Percentiles rank a stretch among this genome's conserved stretches.
Conservation (phyloP, 2,797 vertebrate species). For the Dermochelys coriacea region DNA sequence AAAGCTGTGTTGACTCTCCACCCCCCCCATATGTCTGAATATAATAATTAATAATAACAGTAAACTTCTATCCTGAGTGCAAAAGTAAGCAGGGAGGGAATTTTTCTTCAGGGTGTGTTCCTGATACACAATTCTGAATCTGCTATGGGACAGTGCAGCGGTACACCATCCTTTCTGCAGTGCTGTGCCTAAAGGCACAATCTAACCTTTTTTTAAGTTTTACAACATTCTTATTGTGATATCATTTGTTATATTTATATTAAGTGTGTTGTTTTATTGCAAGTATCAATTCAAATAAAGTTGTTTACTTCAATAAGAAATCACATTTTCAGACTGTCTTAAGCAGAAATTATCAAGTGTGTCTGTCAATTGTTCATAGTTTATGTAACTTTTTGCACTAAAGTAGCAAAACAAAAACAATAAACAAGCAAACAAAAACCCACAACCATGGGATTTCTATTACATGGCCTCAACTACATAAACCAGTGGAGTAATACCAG, state of each 20-base stretch:
- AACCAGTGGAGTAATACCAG: neutral
- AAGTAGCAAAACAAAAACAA: neutral
- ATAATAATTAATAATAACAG: fast-evolving
- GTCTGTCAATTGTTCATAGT: neutral
- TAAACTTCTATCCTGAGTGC: neutral
- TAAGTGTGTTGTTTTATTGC: neutral
- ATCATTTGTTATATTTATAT: neutral
- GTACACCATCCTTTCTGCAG: neutral
- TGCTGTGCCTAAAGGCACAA: neutral
- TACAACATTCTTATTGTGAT: neutral
- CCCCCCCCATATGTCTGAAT: too few species aligned
- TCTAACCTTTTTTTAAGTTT: neutral
- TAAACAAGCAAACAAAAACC: neutral
- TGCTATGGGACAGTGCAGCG: neutral
- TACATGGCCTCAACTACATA: neutral
- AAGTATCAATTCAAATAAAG: neutral
- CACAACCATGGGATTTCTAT: neutral
- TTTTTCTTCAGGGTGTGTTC: fast-evolving
- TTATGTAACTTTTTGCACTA: neutral
- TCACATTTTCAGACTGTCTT: neutral
- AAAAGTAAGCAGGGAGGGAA: neutral
- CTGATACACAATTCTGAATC: neutral
- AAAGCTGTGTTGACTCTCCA: too few species aligned
- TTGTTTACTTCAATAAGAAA: neutral
- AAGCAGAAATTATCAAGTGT: fast-evolving